Conservation (phyloP, 2,113 vertebrate species). For the Microcebus lehilahytsara region DNA sequence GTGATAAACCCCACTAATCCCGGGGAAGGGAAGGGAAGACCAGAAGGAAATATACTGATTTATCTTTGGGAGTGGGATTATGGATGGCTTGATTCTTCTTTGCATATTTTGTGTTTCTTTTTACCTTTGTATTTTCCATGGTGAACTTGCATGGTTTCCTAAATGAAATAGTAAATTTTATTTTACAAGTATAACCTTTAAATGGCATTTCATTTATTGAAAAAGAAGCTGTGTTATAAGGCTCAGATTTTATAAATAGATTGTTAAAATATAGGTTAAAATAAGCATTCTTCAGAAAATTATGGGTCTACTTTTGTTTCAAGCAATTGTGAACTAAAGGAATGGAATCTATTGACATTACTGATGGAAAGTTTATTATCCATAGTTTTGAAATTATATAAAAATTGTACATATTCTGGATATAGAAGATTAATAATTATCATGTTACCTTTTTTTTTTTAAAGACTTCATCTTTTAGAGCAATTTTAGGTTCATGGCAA, state of each 20-base stretch:
- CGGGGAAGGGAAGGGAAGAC: neutral
- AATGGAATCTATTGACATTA: neutral
- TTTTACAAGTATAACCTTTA: neutral
- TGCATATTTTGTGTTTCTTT: neutral
- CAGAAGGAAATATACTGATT: neutral
- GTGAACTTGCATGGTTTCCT: neutral
- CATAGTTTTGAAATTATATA: neutral
- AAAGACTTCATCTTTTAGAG: neutral
- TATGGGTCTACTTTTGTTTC: neutral
- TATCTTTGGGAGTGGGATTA: neutral
- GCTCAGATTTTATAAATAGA: neutral
- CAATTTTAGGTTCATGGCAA: neutral
- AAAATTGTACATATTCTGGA: neutral
- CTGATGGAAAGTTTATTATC: neutral
- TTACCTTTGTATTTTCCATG: neutral
- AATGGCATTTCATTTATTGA: neutral
- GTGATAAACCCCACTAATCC: neutral
- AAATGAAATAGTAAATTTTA: neutral
- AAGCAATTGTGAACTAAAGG: neutral
- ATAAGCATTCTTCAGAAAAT: neutral
- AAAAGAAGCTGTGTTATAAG: neutral
- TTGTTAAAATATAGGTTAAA: neutral
- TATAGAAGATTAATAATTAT: neutral
- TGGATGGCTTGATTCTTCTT: neutral
- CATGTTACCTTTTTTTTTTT: neutral